Conservation (phyloP, 2,888 invertebrate species). For the Cryptus viduatorius region DNA sequence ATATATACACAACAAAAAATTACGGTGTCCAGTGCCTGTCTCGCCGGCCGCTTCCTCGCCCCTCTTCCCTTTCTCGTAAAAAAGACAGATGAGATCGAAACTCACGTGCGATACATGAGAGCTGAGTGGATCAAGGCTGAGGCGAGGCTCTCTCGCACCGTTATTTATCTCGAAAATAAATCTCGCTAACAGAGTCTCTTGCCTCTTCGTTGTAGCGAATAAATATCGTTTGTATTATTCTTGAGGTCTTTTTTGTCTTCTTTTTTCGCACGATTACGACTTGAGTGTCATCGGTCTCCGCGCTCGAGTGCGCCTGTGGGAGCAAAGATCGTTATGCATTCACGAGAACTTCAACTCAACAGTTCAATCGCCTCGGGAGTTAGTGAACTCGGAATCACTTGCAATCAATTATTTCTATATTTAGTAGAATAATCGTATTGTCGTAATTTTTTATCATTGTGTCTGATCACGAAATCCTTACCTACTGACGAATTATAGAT, state of each 20-base stretch:
- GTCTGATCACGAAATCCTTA: conserved; percentile 23
- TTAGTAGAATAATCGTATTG: conserved; percentile 5
- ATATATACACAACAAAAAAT: conserved; percentile 26
- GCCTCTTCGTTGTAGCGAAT: conserved; percentile 32
- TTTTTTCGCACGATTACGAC: conserved; percentile 51
- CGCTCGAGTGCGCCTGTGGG: neutral
- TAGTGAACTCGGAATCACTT: conserved; percentile 19
- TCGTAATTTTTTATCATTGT: neutral
- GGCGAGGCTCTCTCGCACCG: conserved; percentile 70
- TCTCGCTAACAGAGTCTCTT: conserved; percentile 58
- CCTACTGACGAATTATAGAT: neutral
- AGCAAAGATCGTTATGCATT: conserved; percentile 38
- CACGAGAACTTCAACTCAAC: neutral
- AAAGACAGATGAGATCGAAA: conserved; percentile 73
- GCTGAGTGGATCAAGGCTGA: conserved; percentile 80
- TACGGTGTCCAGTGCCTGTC: conserved; percentile 48
- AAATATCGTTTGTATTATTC: conserved; percentile 54
- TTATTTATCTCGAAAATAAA: conserved; percentile 72
- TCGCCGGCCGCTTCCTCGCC: neutral
- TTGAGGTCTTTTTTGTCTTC: neutral
- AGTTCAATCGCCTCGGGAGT: conserved; percentile 35
- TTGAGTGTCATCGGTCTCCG: conserved; percentile 52
- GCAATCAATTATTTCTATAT: conserved; percentile 34
- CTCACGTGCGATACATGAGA: conserved; percentile 63
- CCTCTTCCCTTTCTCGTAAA: conserved; percentile 31